Evolutionary conservation across 2,797 vertebrate species (phyloP).

Genomic region (Vultur gryphus): DNA sequence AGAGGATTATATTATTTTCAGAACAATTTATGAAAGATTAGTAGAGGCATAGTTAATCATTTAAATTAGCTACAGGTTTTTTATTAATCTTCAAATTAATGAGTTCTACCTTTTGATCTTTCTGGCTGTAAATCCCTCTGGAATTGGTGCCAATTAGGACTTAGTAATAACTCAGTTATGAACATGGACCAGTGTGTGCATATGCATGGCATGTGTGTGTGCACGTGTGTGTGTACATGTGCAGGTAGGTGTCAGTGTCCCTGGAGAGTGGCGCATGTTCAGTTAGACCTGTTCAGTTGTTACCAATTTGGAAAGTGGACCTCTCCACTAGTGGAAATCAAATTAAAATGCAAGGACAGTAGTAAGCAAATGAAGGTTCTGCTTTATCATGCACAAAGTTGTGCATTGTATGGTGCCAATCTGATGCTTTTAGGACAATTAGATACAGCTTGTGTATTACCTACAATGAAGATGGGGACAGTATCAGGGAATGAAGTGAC

Average conservation of each 20-base stretch:
- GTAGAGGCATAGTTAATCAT: slow-evolving; percentile 20
- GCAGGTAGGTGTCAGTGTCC: not conserved
- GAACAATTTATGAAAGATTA: slow-evolving; percentile 40
- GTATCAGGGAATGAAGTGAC: not conserved
- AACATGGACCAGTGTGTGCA: not conserved
- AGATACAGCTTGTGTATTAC: not conserved
- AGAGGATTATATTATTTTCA: slow-evolving; percentile 39
- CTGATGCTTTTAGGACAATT: not conserved
- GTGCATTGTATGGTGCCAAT: accelerated
- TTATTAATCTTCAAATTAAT: slow-evolving; percentile 41
- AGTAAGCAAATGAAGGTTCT: not conserved
- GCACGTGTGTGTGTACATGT: not conserved
- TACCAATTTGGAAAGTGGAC: not conserved
- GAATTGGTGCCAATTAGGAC: not conserved
- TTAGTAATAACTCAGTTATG: not conserved
- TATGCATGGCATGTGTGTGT: accelerated
- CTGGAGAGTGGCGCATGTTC: not conserved
- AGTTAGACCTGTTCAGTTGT: not conserved
- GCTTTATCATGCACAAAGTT: not conserved
- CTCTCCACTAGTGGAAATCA: not conserved
- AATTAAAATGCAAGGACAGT: not conserved
- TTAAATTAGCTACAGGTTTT: slow-evolving; percentile 19
- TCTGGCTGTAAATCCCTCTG: not conserved
- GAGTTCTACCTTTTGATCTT: slow-evolving; percentile 47
- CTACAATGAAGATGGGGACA: not conserved